These are phyloP conservation scores for Trachelus troglodyta DNA, from an alignment of 2,888 invertebrate species.

Conservation along the genomic window DNA sequence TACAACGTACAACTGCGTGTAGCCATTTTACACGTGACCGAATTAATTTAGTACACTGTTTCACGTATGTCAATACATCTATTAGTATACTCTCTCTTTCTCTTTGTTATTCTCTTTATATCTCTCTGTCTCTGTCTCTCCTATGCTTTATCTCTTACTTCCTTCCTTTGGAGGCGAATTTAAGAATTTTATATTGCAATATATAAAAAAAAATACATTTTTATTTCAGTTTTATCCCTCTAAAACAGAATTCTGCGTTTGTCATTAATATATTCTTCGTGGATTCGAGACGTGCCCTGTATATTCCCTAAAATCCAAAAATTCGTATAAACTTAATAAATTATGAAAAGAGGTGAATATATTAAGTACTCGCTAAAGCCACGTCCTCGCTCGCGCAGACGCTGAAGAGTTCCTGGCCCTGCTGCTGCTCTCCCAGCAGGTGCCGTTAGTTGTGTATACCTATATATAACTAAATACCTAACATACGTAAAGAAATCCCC, in stretches of 20 bases:
- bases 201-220: neutral
- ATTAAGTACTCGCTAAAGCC: conserved; percentile 24
- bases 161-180: conserved; percentile 5
- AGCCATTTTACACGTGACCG: neutral
- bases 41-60: neutral
- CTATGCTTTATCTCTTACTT: neutral
- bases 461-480: conserved; percentile 36
- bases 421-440: conserved; percentile 49
- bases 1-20: conserved; percentile 36
- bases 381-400: conserved; percentile 50
- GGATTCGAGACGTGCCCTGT: conserved; percentile 4
- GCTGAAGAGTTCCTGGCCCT: conserved; percentile 55
- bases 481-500: conserved; percentile 12
- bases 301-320: conserved; percentile 22
- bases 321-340: neutral
- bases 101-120: conserved; percentile 8
- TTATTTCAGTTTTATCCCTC: neutral
- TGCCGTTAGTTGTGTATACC: conserved; percentile 31
- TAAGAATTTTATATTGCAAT: conserved; percentile 5
- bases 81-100: neutral
- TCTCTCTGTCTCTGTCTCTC: conserved; percentile 12
- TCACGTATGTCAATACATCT: neutral
- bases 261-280: conserved; percentile 15
- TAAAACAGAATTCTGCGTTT: neutral
- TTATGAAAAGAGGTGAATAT: neutral